phyloP scores from a whole-genome alignment of 2,113 vertebrate genomes.

The Axis porcinus region DNA sequence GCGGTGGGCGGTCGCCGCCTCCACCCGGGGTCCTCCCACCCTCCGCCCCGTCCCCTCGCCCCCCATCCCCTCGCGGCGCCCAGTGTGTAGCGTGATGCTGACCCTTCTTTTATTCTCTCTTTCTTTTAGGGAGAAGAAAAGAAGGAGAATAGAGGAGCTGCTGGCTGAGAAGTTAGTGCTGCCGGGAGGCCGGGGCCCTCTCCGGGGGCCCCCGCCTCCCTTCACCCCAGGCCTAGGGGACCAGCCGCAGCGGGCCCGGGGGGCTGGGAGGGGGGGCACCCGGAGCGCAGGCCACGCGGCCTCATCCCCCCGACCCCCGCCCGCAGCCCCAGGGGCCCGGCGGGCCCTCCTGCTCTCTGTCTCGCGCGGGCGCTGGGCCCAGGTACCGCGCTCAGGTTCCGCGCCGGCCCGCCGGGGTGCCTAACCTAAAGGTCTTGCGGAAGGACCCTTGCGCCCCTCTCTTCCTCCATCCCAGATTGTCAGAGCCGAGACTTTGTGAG shows the following conservation, averaged over 20 bases:
- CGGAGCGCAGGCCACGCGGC: slow-evolving; percentile 70
- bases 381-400: background rate
- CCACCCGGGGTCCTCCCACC: slow-evolving; percentile 44
- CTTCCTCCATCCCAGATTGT: background rate
- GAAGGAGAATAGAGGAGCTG: slow-evolving; percentile 99
- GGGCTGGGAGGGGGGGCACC: slow-evolving; percentile 67
- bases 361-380: background rate
- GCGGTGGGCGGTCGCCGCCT: slow-evolving; percentile 69
- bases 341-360: background rate
- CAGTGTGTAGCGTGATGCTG: slow-evolving; percentile 81
- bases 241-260: slow-evolving; percentile 72
- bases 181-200: slow-evolving; percentile 80
- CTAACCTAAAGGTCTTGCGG: background rate
- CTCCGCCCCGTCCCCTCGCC: slow-evolving; percentile 64
- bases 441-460: background rate
- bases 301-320: slow-evolving; percentile 33
- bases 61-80: slow-evolving; percentile 78
- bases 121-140: slow-evolving; percentile 99
- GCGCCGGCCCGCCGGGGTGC: background rate
- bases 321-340: background rate
- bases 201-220: slow-evolving; percentile 68
- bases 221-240: slow-evolving; percentile 65
- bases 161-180: slow-evolving; percentile 98
- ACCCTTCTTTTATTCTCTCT: slow-evolving; percentile 93
- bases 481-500: slow-evolving; percentile 4